Evolutionary conservation across 2,797 vertebrate genomes (phyloP).

Genomic region (Catharus ustulatus): DNA sequence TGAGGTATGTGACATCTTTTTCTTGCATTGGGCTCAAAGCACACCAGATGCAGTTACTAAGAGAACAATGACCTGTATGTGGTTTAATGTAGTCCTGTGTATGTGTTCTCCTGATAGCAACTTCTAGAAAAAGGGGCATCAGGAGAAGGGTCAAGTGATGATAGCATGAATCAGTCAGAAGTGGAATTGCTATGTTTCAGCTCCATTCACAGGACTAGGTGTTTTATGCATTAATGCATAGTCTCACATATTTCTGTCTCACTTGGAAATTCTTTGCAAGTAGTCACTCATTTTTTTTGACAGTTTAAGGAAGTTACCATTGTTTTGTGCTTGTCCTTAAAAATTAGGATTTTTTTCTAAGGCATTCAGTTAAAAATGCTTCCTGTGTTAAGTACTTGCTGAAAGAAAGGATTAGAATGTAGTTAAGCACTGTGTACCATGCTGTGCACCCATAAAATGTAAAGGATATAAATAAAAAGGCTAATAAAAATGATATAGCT

Average conservation of each 20-base stretch:
- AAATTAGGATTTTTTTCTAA: neutral
- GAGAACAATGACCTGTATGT: neutral
- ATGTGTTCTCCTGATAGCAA: neutral
- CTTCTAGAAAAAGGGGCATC: neutral
- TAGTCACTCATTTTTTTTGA: neutral
- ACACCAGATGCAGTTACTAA: neutral
- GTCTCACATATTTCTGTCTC: neutral
- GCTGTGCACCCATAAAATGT: neutral
- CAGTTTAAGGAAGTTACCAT: neutral
- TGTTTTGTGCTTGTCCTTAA: neutral
- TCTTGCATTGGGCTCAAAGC: neutral
- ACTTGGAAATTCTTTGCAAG: neutral
- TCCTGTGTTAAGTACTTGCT: neutral
- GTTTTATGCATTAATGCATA: neutral
- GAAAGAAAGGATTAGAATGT: neutral
- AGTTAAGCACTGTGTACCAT: neutral
- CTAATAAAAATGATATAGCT: neutral
- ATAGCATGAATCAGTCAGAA: neutral
- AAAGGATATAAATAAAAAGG: neutral
- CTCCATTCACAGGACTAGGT: neutral
- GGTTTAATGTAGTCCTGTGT: rapidly evolving
- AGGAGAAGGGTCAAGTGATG: neutral
- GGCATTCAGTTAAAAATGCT: neutral
- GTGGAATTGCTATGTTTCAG: neutral
- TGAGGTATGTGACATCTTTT: neutral